Evolutionary conservation across 2,888 invertebrate genomes (phyloP).

Genomic region (Seira musarum): DNA sequence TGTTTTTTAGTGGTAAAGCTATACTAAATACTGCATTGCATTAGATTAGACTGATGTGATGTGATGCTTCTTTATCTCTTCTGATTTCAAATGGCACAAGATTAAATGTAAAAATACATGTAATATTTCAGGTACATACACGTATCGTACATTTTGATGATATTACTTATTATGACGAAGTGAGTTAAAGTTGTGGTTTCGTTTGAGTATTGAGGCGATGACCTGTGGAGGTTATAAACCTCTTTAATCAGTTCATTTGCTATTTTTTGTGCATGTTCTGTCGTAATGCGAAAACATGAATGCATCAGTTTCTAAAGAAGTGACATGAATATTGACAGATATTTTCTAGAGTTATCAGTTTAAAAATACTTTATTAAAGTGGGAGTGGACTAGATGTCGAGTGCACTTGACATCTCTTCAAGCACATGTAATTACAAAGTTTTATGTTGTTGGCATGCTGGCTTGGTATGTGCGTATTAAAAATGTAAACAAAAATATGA

Average conservation of each 20-base stretch:
- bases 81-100: constrained; percentile 46
- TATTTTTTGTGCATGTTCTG: constrained; percentile 15
- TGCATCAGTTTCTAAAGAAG: constrained; percentile 12
- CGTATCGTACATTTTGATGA: constrained; percentile 11
- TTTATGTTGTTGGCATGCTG: too few relatives aligned
- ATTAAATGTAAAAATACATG: constrained; percentile 30
- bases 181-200: too few relatives aligned
- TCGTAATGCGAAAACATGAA: constrained; percentile 28
- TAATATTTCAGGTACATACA: neutral
- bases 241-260: constrained; percentile 47
- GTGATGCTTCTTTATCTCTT: constrained; percentile 44
- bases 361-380: too few relatives aligned
- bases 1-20: constrained; percentile 29
- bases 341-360: too few relatives aligned
- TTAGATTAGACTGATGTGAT: constrained; percentile 18
- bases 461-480: too few relatives aligned
- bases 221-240: constrained; percentile 65
- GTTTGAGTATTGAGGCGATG: constrained; percentile 67
- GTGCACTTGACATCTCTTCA: too few relatives aligned
- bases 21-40: too few relatives aligned
- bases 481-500: too few relatives aligned
- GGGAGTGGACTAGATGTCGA: too few relatives aligned
- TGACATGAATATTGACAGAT: too few relatives aligned
- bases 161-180: constrained; percentile 30
- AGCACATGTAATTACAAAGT: too few relatives aligned